Evolutionary conservation across 2,888 invertebrate genomes (phyloP).

Genomic region (Ethmia dodecea): DNA sequence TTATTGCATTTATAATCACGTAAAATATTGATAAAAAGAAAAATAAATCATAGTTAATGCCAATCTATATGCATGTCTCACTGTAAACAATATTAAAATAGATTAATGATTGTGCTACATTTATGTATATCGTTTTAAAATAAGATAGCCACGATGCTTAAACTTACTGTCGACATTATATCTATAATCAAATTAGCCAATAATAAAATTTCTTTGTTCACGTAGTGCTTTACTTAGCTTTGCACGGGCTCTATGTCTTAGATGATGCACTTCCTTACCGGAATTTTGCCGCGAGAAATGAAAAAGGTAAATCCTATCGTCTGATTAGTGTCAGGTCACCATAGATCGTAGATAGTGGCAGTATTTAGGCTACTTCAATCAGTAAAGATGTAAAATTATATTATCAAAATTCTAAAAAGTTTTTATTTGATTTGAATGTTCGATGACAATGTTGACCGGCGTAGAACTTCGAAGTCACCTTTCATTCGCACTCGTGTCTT

Average conservation of each 20-base stretch:
- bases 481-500: not conserved
- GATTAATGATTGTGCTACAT: conserved; percentile 17
- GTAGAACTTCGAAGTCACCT: conserved; percentile 24
- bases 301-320: conserved; percentile 8
- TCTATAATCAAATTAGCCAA: conserved; percentile 24
- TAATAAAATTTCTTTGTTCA: conserved; percentile 35
- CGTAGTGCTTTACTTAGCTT: conserved; percentile 56
- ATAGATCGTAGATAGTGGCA: conserved; percentile 31
- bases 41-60: conserved; percentile 18
- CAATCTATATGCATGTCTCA: conserved; percentile 20
- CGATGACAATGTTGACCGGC: conserved; percentile 68
- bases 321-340: conserved; percentile 30
- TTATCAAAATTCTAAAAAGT: too few relatives aligned
- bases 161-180: conserved; percentile 20
- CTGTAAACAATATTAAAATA: conserved; percentile 23
- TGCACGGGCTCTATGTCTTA: conserved; percentile 43
- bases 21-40: conserved; percentile 14
- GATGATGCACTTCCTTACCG: conserved; percentile 30
- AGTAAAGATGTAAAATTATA: not conserved
- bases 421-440: conserved; percentile 74
- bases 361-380: conserved; percentile 13
- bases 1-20: conserved; percentile 16
- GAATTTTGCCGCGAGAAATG: conserved; percentile 12
- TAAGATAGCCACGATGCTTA: conserved; percentile 32
- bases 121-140: conserved; percentile 22